Evolutionary conservation across 2,888 invertebrate species (phyloP), one percentile per base, ranked within the genome.

Genomic region (Brenthis hecate): DNA sequence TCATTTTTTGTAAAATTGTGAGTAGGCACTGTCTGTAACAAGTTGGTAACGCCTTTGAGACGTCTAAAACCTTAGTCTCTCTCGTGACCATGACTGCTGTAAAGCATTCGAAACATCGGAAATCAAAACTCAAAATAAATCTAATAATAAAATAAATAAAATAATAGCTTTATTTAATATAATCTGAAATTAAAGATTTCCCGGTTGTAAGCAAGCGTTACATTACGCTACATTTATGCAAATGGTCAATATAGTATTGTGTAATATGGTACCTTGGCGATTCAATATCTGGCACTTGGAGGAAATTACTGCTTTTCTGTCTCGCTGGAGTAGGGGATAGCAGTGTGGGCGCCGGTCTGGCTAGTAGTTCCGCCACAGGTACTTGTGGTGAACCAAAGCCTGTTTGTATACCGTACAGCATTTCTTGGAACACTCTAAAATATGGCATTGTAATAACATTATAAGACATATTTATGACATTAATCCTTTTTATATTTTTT

Each of bases 371-470:
- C 0, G 97, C 98, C 3, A 98, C 98, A 0, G 98, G 98, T 73
- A 98, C 97, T 91, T 98, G 98, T 0, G 98, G 98, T 58, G 97
- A 98, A 4, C 98, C 98, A 83, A 98, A 98, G 64, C 98, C 98
- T 0, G 97, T 97, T 85, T 98, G 97, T 79, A 98, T 98, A 68
- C 98, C 98, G 85, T 98, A 98, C 62, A 98, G 90, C 98, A 98
- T 98, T 91, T 98, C 98, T 94, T 98, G 96, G 85, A 96, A 97
- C n/a, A 97, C 96, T 77, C 97, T 95, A 86, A 6, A 56, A 13
- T 61, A 14, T 8, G 13, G 11, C 11, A 32, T 51, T 4, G 3
- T 28, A 28, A 23, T 23, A 51, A 28, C 6, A 28, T 50, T 51
- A 60, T 58, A 23, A 36, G 28, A 13, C 11, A 14, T 11, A 36